Percentiles rank a stretch among this genome's conserved stretches.
Conservation (phyloP, 2,113 vertebrate genomes). For the Otis tarda region DNA sequence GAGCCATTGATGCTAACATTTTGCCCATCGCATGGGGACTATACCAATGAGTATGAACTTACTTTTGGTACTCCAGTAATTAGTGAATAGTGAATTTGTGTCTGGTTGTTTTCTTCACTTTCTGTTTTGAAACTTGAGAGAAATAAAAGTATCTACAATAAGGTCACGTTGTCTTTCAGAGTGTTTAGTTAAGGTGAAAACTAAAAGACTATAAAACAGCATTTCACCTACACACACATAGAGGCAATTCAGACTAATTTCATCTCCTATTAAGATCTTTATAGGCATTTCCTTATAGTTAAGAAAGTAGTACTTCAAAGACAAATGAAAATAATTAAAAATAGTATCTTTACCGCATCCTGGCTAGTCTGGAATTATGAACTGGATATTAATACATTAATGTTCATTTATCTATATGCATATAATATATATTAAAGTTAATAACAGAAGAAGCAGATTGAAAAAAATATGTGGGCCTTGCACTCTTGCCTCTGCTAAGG, state of each 20-base stretch:
- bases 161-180: constrained; percentile 38
- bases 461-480: background rate
- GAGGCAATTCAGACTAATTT: background rate
- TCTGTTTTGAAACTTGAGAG: constrained; percentile 14
- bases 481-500: background rate
- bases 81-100: background rate
- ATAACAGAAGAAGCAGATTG: background rate
- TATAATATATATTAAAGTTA: background rate
- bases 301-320: constrained; percentile 23
- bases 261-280: background rate
- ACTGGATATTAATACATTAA: background rate
- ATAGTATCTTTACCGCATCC: background rate
- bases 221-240: background rate
- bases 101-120: background rate
- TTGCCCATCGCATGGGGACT: background rate
- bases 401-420: background rate
- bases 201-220: constrained; percentile 47
- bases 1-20: background rate
- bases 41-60: background rate
- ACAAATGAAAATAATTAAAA: background rate
- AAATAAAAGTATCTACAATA: constrained; percentile 41
- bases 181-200: constrained; percentile 38
- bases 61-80: background rate
- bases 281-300: background rate
- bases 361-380: background rate